Evolutionary conservation across 2,113 vertebrate species (phyloP).

Genomic region (Rhinoptilus africanus): DNA sequence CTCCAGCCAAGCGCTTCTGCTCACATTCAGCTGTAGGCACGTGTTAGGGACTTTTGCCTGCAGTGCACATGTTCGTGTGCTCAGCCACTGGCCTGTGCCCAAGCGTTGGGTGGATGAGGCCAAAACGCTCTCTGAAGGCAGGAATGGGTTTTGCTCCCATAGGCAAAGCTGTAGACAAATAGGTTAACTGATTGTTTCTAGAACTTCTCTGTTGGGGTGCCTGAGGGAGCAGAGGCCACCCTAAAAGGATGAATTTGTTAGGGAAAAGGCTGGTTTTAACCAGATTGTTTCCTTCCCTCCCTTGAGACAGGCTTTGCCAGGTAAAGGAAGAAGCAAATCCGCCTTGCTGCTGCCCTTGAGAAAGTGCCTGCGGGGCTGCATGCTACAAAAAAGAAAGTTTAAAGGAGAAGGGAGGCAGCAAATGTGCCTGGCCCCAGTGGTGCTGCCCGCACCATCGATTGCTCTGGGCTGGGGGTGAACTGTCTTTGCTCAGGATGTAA

Average conservation of each 20-base stretch:
- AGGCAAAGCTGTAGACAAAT: neutral
- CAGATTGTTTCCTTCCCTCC: neutral
- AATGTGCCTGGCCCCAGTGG: rapidly evolving
- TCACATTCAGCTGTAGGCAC: neutral
- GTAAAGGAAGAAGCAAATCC: neutral
- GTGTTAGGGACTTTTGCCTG: neutral
- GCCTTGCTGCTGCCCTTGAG: neutral
- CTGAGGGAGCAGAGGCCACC: neutral
- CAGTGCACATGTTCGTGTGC: rapidly evolving
- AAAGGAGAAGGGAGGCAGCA: neutral
- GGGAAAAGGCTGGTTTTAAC: neutral
- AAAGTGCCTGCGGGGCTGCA: neutral
- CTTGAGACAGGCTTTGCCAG: neutral
- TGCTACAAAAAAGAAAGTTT: neutral
- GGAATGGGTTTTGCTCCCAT: neutral
- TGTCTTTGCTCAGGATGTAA: neutral
- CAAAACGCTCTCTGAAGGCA: neutral
- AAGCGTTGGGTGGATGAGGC: neutral
- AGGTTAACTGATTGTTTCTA: neutral
- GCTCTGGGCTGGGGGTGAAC: neutral
- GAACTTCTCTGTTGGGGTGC: neutral
- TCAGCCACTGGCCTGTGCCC: neutral
- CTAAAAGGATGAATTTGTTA: neutral
- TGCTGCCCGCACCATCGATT: rapidly evolving
- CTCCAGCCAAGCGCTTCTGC: neutral